phyloP scores from a whole-genome alignment of 2,888 invertebrate genomes.

The Brachypalpus laphriformis region DNA sequence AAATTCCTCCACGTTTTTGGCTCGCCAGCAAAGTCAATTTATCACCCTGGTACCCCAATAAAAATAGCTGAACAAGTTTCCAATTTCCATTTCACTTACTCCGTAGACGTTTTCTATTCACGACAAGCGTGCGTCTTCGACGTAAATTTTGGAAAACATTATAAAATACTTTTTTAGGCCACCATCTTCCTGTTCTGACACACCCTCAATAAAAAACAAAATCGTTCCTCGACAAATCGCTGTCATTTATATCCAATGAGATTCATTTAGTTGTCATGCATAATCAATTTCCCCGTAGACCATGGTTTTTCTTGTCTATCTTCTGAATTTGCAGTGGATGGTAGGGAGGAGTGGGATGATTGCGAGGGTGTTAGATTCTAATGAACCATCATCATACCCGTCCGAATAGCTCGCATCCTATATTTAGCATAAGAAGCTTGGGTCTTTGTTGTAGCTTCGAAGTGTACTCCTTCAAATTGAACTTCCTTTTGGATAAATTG shows the following conservation, averaged over 20 bases:
- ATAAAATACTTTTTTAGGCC: not conserved
- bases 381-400: constrained; percentile 22
- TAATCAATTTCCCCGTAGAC: constrained; percentile 56
- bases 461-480: constrained; percentile 35
- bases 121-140: not conserved
- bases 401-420: not conserved
- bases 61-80: not conserved
- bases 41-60: not conserved
- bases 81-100: not conserved
- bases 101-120: not conserved
- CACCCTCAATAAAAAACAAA: not conserved
- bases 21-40: constrained; percentile 1
- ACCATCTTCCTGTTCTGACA: not conserved
- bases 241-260: constrained; percentile 62
- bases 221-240: constrained; percentile 51
- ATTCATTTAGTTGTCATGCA: constrained; percentile 67
- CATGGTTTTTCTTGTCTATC: constrained; percentile 18
- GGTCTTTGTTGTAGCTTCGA: constrained; percentile 2
- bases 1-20: not conserved
- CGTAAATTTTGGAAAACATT: not conserved
- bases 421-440: not conserved
- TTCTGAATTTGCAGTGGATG: not conserved
- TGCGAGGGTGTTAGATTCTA: constrained; percentile 1
- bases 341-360: not conserved
- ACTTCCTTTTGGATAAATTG: constrained; percentile 53